A percentile compares a stretch with the other conserved stretches of the same genome.
Evolutionary conservation across 2,888 invertebrate species (phyloP).

Genomic region (Diogma glabrata): DNA sequence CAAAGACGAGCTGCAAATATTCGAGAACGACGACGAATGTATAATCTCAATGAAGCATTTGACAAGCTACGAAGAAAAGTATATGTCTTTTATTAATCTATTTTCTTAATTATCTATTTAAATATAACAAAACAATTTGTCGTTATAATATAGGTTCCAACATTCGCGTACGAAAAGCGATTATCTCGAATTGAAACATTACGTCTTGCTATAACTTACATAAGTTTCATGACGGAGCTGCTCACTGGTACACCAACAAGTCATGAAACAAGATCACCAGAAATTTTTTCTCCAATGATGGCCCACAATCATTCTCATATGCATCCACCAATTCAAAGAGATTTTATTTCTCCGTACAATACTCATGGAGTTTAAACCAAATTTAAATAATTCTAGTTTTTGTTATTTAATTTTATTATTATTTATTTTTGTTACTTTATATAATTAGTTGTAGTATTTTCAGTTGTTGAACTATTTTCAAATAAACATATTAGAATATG

Average conservation of each 20-base stretch:
- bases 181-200: constrained; percentile 91
- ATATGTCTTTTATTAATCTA: constrained; percentile 11
- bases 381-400: too few species aligned
- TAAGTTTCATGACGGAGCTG: constrained; percentile 91
- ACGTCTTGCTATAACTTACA: constrained; percentile 89
- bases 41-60: constrained; percentile 91
- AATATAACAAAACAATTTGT: too few species aligned
- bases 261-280: constrained; percentile 30
- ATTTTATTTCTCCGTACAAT: constrained; percentile 33
- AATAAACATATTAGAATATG: too few species aligned
- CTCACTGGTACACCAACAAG: constrained; percentile 49
- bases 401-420: too few species aligned
- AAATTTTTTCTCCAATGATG: constrained; percentile 27
- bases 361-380: constrained; percentile 5
- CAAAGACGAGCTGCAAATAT: constrained; percentile 89
- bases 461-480: too few species aligned
- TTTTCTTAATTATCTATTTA: constrained; percentile 10
- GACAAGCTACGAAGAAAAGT: constrained; percentile 83
- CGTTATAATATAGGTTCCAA: constrained; percentile 55
- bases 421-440: too few species aligned
- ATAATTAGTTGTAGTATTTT: too few species aligned
- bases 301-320: constrained; percentile 30
- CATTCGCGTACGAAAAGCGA: constrained; percentile 93
- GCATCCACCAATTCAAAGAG: constrained; percentile 35
- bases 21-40: constrained; percentile 86